Conservation (phyloP, 2,113 vertebrate genomes). For the Ophiodon elongatus region DNA sequence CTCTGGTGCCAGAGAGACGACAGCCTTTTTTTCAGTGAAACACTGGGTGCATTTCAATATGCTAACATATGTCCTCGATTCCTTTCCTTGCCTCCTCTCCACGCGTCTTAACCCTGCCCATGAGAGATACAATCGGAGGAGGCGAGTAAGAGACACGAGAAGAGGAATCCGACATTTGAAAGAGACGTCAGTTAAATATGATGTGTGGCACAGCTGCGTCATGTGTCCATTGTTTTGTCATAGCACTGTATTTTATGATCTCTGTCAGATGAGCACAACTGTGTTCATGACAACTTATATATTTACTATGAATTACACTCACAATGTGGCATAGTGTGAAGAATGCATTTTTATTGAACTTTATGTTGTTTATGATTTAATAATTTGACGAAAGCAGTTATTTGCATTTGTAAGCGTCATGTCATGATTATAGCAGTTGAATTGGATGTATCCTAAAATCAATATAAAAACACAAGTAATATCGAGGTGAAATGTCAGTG, state of each 20-base stretch:
- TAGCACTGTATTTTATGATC: background rate
- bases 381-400: background rate
- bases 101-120: background rate
- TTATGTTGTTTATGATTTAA: background rate
- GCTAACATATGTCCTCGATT: background rate
- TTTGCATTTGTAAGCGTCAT: background rate
- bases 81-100: background rate
- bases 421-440: background rate
- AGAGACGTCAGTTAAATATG: background rate
- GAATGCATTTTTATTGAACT: background rate
- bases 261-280: background rate
- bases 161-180: background rate
- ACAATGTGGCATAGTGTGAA: background rate
- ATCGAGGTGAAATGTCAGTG: background rate
- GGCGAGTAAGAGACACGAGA: background rate
- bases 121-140: background rate
- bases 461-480: background rate
- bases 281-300: background rate
- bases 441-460: background rate
- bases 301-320: background rate
- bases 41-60: background rate
- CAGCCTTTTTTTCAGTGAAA: background rate
- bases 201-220: background rate
- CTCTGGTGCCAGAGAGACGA: slow-evolving; percentile 51
- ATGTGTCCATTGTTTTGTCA: background rate